Evolutionary conservation across 2,113 vertebrate genomes (phyloP).

Genomic region (Pteronura brasiliensis): DNA sequence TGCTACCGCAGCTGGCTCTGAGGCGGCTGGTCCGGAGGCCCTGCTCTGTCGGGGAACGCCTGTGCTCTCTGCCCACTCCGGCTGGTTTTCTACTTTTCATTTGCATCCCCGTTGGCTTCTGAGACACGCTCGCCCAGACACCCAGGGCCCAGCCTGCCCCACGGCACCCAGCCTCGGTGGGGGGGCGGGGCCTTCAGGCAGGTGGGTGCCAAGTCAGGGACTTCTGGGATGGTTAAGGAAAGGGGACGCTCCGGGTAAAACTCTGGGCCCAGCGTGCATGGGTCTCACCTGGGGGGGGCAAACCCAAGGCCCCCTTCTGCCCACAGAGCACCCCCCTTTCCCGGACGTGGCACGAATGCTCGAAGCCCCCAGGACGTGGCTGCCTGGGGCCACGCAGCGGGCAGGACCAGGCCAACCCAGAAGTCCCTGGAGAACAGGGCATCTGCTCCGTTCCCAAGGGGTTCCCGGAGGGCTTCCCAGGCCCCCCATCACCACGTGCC

Average conservation of each 20-base stretch:
- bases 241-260: background rate
- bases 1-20: background rate
- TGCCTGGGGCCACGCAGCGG: rapidly evolving
- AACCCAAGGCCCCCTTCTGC: background rate
- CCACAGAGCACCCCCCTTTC: rapidly evolving
- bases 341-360: rapidly evolving
- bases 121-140: background rate
- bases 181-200: rapidly evolving
- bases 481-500: rapidly evolving
- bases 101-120: rapidly evolving
- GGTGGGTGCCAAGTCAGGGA: rapidly evolving
- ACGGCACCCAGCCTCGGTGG: rapidly evolving
- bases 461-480: background rate
- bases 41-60: slow-evolving; percentile 51
- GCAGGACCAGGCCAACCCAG: rapidly evolving
- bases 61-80: background rate
- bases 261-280: rapidly evolving
- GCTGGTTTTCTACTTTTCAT: slow-evolving; percentile 31
- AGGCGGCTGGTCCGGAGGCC: slow-evolving; percentile 30
- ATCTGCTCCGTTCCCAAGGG: background rate
- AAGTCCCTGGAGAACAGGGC: background rate
- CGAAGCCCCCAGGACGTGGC: background rate
- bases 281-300: background rate
- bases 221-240: background rate
- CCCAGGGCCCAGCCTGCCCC: background rate